Evolutionary conservation across 2,888 invertebrate genomes (phyloP).

Genomic region (Bursaphelenchus okinawaensis): DNA sequence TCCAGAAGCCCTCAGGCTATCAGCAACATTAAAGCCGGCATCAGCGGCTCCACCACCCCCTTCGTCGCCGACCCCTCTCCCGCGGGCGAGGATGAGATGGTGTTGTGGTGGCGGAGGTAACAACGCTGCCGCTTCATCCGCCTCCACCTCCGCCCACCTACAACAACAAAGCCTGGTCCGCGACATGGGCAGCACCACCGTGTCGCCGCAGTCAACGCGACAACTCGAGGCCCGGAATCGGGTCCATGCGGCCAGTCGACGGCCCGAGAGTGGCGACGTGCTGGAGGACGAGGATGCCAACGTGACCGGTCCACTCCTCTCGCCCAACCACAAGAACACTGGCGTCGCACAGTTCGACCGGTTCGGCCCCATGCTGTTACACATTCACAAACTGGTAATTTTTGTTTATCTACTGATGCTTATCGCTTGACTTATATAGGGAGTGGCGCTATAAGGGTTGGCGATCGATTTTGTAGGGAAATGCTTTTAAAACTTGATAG

Average conservation of each 20-base stretch:
- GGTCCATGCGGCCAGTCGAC: neutral
- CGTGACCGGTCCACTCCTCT: neutral
- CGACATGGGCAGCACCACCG: neutral
- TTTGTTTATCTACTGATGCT: neutral
- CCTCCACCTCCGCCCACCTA: neutral
- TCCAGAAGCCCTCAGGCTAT: too few species aligned
- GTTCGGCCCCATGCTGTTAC: slow-evolving; percentile 43
- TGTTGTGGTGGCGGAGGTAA: slow-evolving; percentile 8
- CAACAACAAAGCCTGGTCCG: neutral
- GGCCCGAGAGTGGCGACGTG: neutral
- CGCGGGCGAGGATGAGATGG: slow-evolving; percentile 4
- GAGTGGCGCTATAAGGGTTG: too few species aligned
- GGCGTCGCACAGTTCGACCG: slow-evolving; percentile 14
- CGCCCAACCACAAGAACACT: neutral
- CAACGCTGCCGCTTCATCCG: neutral
- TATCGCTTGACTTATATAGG: too few species aligned
- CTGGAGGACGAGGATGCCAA: neutral
- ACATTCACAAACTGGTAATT: slow-evolving; percentile 37
- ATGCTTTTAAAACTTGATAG: too few species aligned
- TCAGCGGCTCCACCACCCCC: too few species aligned
- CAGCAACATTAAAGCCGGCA: too few species aligned
- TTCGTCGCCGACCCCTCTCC: neutral
- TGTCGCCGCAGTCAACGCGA: neutral
- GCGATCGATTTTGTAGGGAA: too few species aligned
- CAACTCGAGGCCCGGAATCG: neutral